phyloP scores from a whole-genome alignment of 1,140 invertebrate genomes.

The Laupala kohalensis region DNA sequence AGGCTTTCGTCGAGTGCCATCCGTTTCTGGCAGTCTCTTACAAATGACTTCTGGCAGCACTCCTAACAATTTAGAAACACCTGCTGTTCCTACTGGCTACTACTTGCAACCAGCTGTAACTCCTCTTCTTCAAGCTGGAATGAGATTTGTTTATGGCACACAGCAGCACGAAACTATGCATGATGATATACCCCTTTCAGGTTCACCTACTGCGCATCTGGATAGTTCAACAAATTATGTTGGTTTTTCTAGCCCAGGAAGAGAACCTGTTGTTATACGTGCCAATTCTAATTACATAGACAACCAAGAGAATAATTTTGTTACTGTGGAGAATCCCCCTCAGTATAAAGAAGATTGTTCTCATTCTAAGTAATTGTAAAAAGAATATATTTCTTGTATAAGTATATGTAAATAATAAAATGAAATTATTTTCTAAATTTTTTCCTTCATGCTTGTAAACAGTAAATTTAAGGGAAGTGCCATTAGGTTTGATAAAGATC shows the following conservation, averaged over 20 bases:
- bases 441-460: background rate
- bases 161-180: background rate
- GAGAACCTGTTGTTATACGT: background rate
- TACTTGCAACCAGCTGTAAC: conserved; percentile 12
- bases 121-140: conserved; percentile 6
- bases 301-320: background rate
- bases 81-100: conserved; percentile 3
- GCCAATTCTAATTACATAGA: background rate
- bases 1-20: conserved; percentile 29
- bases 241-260: background rate
- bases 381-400: background rate
- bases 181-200: background rate
- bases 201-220: background rate
- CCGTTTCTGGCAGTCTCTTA: conserved; percentile 21
- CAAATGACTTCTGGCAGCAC: background rate
- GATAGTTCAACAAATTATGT: background rate
- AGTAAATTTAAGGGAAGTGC: background rate
- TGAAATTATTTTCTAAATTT: background rate
- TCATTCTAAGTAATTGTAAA: background rate
- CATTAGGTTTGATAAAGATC: background rate
- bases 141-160: conserved; percentile 10
- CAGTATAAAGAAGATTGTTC: background rate
- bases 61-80: background rate
- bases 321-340: background rate
- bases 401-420: background rate